Evolutionary conservation across 2,113 vertebrate species (phyloP).

Genomic region (Epinephelus moara): DNA sequence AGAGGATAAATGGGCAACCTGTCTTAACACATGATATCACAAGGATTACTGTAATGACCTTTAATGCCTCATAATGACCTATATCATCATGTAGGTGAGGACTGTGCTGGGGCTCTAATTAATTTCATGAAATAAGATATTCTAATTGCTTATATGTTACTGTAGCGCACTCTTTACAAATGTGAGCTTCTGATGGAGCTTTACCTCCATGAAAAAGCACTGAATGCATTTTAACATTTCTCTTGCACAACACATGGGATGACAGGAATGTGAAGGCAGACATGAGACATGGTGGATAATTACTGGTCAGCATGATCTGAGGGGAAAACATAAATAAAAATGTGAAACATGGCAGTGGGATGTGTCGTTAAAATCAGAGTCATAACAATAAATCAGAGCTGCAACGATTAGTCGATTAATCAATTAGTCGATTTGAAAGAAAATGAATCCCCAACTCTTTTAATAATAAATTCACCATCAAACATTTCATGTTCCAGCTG

Average conservation of each 20-base stretch:
- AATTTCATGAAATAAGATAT: constrained; percentile 59
- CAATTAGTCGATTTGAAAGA: not conserved
- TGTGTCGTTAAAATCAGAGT: not conserved
- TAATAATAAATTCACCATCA: not conserved
- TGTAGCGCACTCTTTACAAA: constrained; percentile 2
- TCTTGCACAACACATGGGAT: not conserved
- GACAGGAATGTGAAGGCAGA: not conserved
- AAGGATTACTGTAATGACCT: constrained; percentile 63
- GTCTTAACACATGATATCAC: constrained; percentile 23
- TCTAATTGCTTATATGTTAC: constrained; percentile 45
- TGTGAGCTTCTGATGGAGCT: constrained; percentile 12
- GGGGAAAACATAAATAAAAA: not conserved
- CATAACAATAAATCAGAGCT: no score
- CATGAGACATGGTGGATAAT: not conserved
- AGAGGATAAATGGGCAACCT: not conserved
- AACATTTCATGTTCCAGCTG: no score
- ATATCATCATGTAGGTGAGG: constrained; percentile 54
- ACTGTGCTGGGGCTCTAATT: constrained; percentile 53
- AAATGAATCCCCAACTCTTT: not conserved
- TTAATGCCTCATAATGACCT: constrained; percentile 66
- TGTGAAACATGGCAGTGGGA: not conserved
- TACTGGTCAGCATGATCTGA: not conserved
- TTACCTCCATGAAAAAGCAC: not conserved
- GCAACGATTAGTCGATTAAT: no score
- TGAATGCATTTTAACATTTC: not conserved